These are phyloP conservation scores for Mycteria americana DNA, from an alignment of 2,797 vertebrate genomes.

Conservation along the genomic window DNA sequence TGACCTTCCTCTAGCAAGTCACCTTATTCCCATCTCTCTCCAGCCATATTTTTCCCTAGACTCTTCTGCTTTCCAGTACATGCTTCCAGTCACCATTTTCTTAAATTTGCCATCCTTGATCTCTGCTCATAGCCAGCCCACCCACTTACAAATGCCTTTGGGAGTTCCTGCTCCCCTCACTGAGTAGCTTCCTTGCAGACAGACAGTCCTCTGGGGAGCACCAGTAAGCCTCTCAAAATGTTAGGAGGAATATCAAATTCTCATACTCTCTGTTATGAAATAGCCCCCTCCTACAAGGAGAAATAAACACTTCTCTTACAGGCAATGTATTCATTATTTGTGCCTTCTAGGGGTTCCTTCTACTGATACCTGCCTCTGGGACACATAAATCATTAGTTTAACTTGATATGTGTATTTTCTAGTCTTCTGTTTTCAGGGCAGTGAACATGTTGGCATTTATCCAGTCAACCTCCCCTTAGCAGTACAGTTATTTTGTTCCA, in stretches of 20 bases:
- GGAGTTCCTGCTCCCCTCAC: background rate
- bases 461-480: background rate
- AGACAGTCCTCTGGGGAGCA: background rate
- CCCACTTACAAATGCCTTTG: background rate
- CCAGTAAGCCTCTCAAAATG: background rate
- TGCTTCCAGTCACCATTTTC: background rate
- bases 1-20: background rate
- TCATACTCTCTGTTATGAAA: background rate
- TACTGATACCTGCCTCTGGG: background rate
- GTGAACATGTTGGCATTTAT: background rate
- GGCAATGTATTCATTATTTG: background rate
- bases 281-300: background rate
- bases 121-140: background rate
- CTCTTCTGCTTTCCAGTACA: background rate
- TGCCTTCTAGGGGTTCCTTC: background rate
- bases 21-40: background rate
- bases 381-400: background rate
- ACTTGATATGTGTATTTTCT: background rate
- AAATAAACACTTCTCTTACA: constrained; percentile 22
- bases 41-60: background rate
- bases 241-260: background rate
- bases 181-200: background rate
- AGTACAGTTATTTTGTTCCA: background rate
- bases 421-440: background rate
- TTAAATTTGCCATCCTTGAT: background rate